Conservation (phyloP, 2,888 invertebrate species). For the Lordiphosa fenestrarum region DNA sequence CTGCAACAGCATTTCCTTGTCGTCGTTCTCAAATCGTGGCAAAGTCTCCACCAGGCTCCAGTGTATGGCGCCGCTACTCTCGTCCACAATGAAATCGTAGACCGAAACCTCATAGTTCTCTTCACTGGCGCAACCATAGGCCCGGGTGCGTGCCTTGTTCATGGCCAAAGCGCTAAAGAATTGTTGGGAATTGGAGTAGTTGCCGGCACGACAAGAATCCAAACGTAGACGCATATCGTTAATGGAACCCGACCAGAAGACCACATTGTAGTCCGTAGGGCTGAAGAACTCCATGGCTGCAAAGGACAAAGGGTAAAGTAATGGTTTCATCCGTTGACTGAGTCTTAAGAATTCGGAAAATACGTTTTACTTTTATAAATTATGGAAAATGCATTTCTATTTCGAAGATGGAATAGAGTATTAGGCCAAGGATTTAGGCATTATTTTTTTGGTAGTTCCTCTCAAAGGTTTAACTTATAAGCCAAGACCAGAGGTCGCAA, state of each 20-base stretch:
- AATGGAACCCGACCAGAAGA: constrained; percentile 91
- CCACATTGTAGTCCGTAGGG: constrained; percentile 85
- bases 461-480: too few species aligned
- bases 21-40: constrained; percentile 85
- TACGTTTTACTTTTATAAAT: too few species aligned
- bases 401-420: too few species aligned
- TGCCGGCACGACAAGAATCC: constrained; percentile 82
- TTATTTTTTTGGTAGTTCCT: too few species aligned
- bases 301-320: neutral
- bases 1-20: constrained; percentile 89
- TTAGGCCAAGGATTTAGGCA: too few species aligned
- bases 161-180: constrained; percentile 84
- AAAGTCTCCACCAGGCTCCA: constrained; percentile 85
- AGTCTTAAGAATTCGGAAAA: too few species aligned
- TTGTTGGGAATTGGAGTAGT: constrained; percentile 54
- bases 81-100: constrained; percentile 67
- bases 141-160: constrained; percentile 84
- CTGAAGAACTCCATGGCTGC: constrained; percentile 87
- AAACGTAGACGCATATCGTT: constrained; percentile 88
- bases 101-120: constrained; percentile 83
- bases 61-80: constrained; percentile 47
- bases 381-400: too few species aligned
- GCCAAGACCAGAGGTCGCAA: too few species aligned
- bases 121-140: constrained; percentile 87
- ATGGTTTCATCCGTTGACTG: neutral